These are phyloP conservation scores for Nebria ingens DNA, from an alignment of 1,140 invertebrate genomes.

Conservation along the genomic window DNA sequence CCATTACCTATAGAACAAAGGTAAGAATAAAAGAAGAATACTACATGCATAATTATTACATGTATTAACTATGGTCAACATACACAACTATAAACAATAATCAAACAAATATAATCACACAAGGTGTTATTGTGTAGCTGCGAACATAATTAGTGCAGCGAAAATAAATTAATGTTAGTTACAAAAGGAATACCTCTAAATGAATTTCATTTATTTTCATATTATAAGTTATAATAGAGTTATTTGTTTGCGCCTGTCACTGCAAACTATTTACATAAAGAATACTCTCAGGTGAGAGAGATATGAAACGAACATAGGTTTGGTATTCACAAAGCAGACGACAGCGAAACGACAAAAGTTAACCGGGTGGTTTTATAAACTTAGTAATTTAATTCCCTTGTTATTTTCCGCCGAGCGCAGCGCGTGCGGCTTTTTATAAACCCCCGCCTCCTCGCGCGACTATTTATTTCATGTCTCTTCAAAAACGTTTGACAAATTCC, in stretches of 20 bases:
- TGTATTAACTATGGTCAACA: too few species aligned
- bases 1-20: too few species aligned
- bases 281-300: not conserved
- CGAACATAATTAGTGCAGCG: too few species aligned
- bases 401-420: not conserved
- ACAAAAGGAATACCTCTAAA: too few species aligned
- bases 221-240: conserved; percentile 6
- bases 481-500: not conserved
- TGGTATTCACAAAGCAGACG: not conserved
- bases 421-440: not conserved
- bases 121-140: too few species aligned
- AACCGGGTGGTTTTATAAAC: not conserved
- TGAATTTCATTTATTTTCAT: conserved; percentile 6
- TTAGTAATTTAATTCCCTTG: not conserved
- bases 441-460: not conserved
- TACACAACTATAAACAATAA: too few species aligned
- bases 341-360: not conserved
- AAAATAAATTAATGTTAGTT: too few species aligned
- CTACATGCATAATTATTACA: too few species aligned
- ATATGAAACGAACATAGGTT: not conserved
- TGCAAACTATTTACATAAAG: not conserved
- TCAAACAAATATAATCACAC: too few species aligned
- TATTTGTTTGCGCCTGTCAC: not conserved
- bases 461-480: not conserved
- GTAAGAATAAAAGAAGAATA: too few species aligned